Base-by-base conservation (phyloP, 92 coral and sea anemone species). In the Scolanthus callimorphus region DNA sequence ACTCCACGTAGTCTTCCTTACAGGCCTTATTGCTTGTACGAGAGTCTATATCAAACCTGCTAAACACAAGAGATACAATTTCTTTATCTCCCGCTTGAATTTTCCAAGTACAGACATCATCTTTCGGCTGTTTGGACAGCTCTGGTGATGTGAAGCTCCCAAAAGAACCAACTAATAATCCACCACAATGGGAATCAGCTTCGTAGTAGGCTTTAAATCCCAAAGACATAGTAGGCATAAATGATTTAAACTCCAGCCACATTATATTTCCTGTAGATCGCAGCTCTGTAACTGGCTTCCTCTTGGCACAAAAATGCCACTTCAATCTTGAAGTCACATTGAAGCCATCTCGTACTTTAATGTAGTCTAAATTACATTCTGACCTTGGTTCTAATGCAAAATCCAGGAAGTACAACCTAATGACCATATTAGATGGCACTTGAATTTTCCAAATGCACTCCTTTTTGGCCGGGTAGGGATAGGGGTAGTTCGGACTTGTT, bases 131-230 rank as follows among this genome's bases (percentile, higher is more conserved):
- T 8, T 54, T 62, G 2, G 83, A 81, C 38, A 75, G 81, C 1
- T 88, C 90, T 11, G 95, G 95, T 1, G 95, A 82, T 3, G 89
- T 55, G 26, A 86, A 86, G 27, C 85, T 62, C 20, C 83, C 95
- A n/a, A 59, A 55, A 44, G 64, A 69, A 17, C 85, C 74, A 17
- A 49, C 31, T 23, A 86, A 34, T 22, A 46, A 30, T 17, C 86
- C 95, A 25, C 65, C 83, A 55, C 95, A 86, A 56, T 86, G 89
- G 21, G 84, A 61, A 26, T 66, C 79, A 11, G 85, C 74, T 1
- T 58, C 62, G 37, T 82, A 86, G 54, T 59, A 80, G 0, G 74
- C 90, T 20, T 53, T 49, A 51, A 86, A 86, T 1, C 74, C 68
- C 11, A 38, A n/a, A 0, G 66, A 37, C 23, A 44, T 11, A 9